Conservation (phyloP, 2,113 vertebrate species). For the Cyrtonyx montezumae region DNA sequence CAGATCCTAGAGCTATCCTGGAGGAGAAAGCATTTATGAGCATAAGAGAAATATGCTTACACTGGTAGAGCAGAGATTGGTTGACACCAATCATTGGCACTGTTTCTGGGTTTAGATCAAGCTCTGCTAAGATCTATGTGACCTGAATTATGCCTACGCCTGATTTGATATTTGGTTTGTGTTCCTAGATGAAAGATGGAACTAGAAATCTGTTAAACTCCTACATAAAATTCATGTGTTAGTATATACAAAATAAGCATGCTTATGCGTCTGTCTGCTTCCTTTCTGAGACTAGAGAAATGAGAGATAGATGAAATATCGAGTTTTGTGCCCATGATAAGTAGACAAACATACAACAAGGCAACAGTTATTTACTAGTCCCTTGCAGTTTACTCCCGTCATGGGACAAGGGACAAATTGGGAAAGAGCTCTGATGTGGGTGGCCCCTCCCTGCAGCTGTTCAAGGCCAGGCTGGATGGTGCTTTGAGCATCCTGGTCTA, state of each 20-base stretch:
- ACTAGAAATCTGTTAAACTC: conserved; percentile 23
- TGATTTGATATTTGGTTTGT: not conserved
- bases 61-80: not conserved
- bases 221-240: not conserved
- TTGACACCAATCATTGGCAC: not conserved
- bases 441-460: not conserved
- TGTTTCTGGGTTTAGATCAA: not conserved
- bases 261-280: not conserved
- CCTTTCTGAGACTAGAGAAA: not conserved
- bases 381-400: not conserved
- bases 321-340: not conserved
- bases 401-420: not conserved
- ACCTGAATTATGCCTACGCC: not conserved
- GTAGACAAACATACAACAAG: not conserved
- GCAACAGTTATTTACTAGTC: not conserved
- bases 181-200: not conserved
- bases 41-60: not conserved
- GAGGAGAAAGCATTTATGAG: not conserved
- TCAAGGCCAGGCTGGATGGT: too few species aligned
- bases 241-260: not conserved
- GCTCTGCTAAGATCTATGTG: conserved; percentile 26
- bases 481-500: too few species aligned
- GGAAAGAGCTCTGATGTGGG: not conserved
- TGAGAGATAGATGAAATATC: not conserved
- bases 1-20: not conserved